Percentiles rank a stretch among this genome's conserved stretches.
These are phyloP conservation scores for Tiphia femorata DNA, from an alignment of 2,888 invertebrate genomes.

Conservation along the genomic window DNA sequence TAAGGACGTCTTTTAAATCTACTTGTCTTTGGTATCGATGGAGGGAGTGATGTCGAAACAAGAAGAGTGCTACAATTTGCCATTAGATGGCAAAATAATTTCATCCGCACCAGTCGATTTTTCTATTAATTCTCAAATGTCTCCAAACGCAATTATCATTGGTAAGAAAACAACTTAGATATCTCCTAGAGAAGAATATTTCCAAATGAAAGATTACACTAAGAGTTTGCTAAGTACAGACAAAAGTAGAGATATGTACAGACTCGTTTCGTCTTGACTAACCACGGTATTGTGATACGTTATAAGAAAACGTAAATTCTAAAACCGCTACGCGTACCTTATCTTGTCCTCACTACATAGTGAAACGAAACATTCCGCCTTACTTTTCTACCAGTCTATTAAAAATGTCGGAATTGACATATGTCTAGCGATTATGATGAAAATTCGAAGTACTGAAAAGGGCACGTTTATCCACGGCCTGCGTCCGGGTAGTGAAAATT, in stretches of 20 bases:
- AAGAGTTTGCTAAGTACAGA: not conserved
- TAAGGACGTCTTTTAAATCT: not conserved
- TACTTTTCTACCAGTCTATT: conserved; percentile 52
- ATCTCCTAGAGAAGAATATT: conserved; percentile 6
- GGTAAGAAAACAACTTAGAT: too few relatives aligned
- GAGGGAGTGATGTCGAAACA: not conserved
- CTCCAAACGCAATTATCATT: too few relatives aligned
- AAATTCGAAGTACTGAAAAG: conserved; percentile 44
- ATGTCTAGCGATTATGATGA: conserved; percentile 35
- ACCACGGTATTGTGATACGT: conserved; percentile 25
- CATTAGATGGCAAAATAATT: too few relatives aligned
- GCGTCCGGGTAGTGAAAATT: conserved; percentile 10
- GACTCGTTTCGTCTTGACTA: conserved; percentile 38
- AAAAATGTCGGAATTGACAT: conserved; percentile 48
- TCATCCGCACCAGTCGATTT: too few relatives aligned
- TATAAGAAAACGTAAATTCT: conserved; percentile 32
- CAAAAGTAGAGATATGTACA: conserved; percentile 49
- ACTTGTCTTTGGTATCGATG: not conserved
- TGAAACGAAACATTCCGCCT: conserved; percentile 32
- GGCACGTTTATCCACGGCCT: conserved; percentile 21
- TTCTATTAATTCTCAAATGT: too few relatives aligned
- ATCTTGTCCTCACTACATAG: conserved; percentile 24
- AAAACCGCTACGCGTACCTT: conserved; percentile 37
- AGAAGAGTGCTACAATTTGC: not conserved
- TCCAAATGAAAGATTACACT: conserved; percentile 11